Conservation (phyloP, 1,140 invertebrate species). For the Acromyrmex echinatior region DNA sequence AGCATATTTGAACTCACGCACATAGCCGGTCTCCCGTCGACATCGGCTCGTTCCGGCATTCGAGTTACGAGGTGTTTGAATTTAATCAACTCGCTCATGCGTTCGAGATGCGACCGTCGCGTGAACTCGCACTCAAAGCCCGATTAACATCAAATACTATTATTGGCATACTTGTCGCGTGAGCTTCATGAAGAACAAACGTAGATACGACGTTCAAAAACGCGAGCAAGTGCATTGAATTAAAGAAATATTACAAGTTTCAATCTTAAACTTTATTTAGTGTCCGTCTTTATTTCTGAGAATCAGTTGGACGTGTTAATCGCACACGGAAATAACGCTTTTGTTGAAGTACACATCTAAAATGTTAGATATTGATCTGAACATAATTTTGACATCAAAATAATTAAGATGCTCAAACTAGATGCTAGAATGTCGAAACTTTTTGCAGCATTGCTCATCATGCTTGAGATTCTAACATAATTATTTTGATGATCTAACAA, state of each 20-base stretch:
- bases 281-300: neutral
- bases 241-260: neutral
- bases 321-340: too few species aligned
- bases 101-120: constrained; percentile 80
- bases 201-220: neutral
- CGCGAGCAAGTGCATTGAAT: neutral
- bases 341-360: too few species aligned
- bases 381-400: too few species aligned
- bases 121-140: constrained; percentile 83
- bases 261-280: neutral
- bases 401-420: too few species aligned
- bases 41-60: constrained; percentile 81
- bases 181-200: neutral
- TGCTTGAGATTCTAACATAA: too few species aligned
- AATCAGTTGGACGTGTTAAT: neutral
- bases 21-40: constrained; percentile 67
- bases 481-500: too few species aligned
- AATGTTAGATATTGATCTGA: too few species aligned
- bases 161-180: constrained; percentile 67
- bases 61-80: constrained; percentile 85
- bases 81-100: constrained; percentile 86
- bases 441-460: too few species aligned
- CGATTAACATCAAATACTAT: constrained; percentile 85
- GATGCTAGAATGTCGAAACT: too few species aligned
- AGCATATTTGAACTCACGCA: constrained; percentile 85